A percentile compares a stretch with the other conserved stretches of the same genome.
Conservation (phyloP, 2,113 vertebrate species). For the Cyrtonyx montezumae region DNA sequence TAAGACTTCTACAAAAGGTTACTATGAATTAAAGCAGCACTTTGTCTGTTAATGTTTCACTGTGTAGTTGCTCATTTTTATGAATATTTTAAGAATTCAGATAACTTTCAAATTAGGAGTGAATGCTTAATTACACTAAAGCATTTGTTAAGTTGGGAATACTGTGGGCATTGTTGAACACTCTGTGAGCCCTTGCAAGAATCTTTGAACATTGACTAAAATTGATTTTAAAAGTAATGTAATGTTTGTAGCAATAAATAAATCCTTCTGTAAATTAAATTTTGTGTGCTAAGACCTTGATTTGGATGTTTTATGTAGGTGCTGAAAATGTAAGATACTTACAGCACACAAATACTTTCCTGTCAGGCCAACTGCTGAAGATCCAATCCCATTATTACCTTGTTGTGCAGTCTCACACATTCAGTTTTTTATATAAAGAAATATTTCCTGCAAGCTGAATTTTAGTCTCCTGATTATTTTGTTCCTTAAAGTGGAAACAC, state of each 20-base stretch:
- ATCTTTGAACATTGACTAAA: not conserved
- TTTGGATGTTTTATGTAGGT: not conserved
- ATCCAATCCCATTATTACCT: not conserved
- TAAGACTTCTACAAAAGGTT: not conserved
- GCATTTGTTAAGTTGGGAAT: not conserved
- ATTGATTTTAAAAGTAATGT: no score
- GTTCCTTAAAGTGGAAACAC: not conserved
- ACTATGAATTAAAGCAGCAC: not conserved
- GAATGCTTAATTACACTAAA: not conserved
- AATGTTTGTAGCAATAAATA: not conserved
- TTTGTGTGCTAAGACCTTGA: not conserved
- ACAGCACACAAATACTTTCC: not conserved
- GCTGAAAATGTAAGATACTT: not conserved
- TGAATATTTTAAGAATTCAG: not conserved
- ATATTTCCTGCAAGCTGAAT: not conserved
- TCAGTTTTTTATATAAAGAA: not conserved
- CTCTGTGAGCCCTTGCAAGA: not conserved
- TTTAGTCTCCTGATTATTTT: not conserved
- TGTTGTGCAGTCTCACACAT: not conserved
- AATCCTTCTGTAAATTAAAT: not conserved
- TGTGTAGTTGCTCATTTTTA: not conserved
- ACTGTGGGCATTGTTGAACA: not conserved
- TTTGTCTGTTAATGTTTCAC: not conserved
- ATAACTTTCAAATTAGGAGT: not conserved
- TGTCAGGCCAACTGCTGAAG: not conserved